A percentile compares a stretch with the other conserved stretches of the same genome.
Conservation (phyloP, 2,797 vertebrate genomes). For the Anguilla pacifica region DNA sequence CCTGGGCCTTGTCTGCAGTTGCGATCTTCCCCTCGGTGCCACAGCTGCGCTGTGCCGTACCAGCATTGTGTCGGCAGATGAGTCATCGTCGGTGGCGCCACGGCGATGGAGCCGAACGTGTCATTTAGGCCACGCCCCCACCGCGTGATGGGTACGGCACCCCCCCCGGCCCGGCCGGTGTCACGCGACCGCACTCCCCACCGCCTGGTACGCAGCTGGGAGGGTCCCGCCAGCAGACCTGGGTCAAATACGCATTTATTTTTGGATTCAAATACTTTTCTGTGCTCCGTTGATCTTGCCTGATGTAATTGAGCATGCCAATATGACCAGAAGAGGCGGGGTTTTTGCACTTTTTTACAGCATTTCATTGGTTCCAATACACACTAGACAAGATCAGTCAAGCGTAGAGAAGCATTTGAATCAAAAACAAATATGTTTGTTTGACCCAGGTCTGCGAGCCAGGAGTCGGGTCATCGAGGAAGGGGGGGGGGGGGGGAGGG, state of each 20-base stretch:
- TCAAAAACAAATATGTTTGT: too few relatives aligned
- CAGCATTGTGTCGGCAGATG: not conserved
- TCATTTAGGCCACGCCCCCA: not conserved
- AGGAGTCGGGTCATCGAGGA: not conserved
- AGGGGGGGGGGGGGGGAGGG: not conserved
- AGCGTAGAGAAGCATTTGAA: too few relatives aligned
- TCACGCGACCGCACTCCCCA: not conserved
- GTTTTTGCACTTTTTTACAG: too few relatives aligned
- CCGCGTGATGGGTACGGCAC: too few relatives aligned
- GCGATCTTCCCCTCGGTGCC: not conserved
- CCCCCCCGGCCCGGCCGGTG: not conserved
- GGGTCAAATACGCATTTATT: too few relatives aligned
- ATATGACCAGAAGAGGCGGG: too few relatives aligned
- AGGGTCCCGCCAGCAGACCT: not conserved
- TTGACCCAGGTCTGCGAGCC: not conserved
- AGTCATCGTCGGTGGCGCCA: not conserved
- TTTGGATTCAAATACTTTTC: too few relatives aligned
- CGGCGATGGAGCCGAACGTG: not conserved
- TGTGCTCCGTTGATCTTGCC: too few relatives aligned
- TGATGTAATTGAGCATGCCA: too few relatives aligned
- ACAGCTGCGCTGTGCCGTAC: not conserved
- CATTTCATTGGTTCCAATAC: too few relatives aligned
- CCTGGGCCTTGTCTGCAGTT: not conserved
- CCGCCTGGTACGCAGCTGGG: not conserved
- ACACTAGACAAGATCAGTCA: too few relatives aligned